Base-by-base conservation (phyloP, 2,797 vertebrate species). In the Pangasius larnaudii region DNA sequence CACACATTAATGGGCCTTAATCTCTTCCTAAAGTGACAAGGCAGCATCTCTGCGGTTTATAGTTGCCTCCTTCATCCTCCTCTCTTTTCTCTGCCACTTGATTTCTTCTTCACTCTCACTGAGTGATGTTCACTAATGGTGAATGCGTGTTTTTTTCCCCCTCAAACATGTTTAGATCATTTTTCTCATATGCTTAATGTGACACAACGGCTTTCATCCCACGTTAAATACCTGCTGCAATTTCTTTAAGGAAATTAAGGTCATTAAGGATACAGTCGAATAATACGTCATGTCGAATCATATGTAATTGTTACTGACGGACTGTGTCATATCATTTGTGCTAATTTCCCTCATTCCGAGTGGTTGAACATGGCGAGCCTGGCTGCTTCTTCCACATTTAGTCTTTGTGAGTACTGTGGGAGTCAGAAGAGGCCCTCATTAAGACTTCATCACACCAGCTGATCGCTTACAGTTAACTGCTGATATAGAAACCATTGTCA, bases 1-100 rank as follows among this genome's bases (percentile, higher is more conserved):
- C 93, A 89, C 89, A 93, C 94, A 94, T 94, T 94, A 96, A 93
- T 92, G 91, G 90, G 82, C 93, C 90, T 85, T 96, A 96, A 96
- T 95, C 95, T 93, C 93, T 93, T 95, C 93, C 95, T 95, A 95
- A 95, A 93, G 93, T 94, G 94, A 95, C 95, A 95, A 92, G 91
- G 93, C 92, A 93, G 92, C 94, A 93, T 94, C 91, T 91, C 92
- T 88, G 94, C 90, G 84, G 78, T 94, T 93, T 93, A 95, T 93
- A 94, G 92, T 90, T 42, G 86, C 91, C 88, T 91, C 89, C 59
- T 89, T 74, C 77, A 71, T 75, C 93, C 92, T 94, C 92, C 39
- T 88, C 77, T 61, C 72, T 85, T 81, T 80, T 85, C 65, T 80
- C 63, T 36, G 59, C 69, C 49, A 79, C 90, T 93, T 92, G 93